A percentile compares a stretch with the other conserved stretches of the same genome.
Evolutionary conservation across 1,140 invertebrate species (phyloP).

Genomic region (Micrasema longulum): DNA sequence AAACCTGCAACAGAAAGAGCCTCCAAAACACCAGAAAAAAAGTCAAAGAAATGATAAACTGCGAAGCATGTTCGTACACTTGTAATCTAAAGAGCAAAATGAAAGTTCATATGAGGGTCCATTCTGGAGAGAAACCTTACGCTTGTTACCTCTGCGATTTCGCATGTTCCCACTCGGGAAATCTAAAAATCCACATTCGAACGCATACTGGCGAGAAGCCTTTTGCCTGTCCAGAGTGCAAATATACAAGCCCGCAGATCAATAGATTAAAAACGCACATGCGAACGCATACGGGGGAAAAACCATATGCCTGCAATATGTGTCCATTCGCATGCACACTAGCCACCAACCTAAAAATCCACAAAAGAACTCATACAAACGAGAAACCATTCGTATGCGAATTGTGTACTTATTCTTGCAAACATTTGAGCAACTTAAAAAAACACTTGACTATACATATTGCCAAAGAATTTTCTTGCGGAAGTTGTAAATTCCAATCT

Average conservation of each 20-base stretch:
- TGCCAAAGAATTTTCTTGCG: slow-evolving; percentile 7
- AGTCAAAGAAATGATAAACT: not conserved
- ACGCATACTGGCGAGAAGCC: slow-evolving; percentile 44
- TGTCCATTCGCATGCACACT: slow-evolving; percentile 25
- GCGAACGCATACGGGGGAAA: slow-evolving; percentile 29
- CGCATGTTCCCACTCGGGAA: slow-evolving; percentile 21
- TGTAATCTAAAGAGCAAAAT: slow-evolving; percentile 26
- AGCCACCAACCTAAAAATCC: slow-evolving; percentile 24
- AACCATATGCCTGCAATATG: slow-evolving; percentile 24
- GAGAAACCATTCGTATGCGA: slow-evolving; percentile 37
- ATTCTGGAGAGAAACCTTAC: slow-evolving; percentile 45
- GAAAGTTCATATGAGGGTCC: slow-evolving; percentile 40
- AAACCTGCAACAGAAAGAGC: not conserved
- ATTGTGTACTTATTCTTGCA: slow-evolving; percentile 27
- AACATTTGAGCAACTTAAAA: slow-evolving; percentile 26
- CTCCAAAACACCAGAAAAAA: not conserved
- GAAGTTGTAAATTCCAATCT: slow-evolving; percentile 9
- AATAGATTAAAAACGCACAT: slow-evolving; percentile 25
- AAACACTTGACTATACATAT: slow-evolving; percentile 21
- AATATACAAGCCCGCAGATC: slow-evolving; percentile 30
- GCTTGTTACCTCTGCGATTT: slow-evolving; percentile 42
- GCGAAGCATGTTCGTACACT: slow-evolving; percentile 9
- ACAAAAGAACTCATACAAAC: slow-evolving; percentile 23
- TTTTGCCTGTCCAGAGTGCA: slow-evolving; percentile 32
- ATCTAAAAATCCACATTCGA: slow-evolving; percentile 43